phyloP scores from a whole-genome alignment of 1,140 invertebrate genomes.

The Drosophila micromelanica region DNA sequence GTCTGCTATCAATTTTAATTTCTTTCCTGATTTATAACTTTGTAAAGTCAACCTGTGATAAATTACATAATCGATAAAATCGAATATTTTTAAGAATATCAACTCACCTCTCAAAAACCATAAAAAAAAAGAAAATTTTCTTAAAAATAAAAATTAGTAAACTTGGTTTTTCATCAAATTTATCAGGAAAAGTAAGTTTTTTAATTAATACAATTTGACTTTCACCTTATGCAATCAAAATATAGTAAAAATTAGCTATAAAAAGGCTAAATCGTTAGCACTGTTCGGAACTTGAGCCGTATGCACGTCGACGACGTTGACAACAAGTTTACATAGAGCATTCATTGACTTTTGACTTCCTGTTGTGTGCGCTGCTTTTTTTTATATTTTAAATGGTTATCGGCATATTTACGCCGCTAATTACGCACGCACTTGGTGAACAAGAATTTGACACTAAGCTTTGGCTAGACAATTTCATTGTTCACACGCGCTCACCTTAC shows the following conservation, averaged over 20 bases:
- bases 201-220: too few relatives aligned
- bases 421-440: constrained; percentile 35
- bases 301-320: constrained; percentile 24
- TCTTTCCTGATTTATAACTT: too few relatives aligned
- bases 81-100: too few relatives aligned
- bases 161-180: too few relatives aligned
- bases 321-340: constrained; percentile 60
- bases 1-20: too few relatives aligned
- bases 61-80: too few relatives aligned
- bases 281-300: constrained; percentile 35
- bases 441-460: constrained; percentile 37
- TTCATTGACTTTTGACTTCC: constrained; percentile 65
- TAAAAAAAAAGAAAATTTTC: too few relatives aligned
- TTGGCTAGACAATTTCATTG: constrained; percentile 18
- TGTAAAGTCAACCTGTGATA: too few relatives aligned
- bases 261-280: constrained; percentile 16
- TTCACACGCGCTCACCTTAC: constrained; percentile 27
- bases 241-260: background rate
- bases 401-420: constrained; percentile 41
- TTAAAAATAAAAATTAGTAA: too few relatives aligned
- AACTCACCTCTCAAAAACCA: too few relatives aligned
- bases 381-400: constrained; percentile 37
- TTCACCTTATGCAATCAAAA: too few relatives aligned
- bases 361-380: constrained; percentile 19
- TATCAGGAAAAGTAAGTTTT: too few relatives aligned